Percentiles rank a stretch among this genome's conserved stretches.
Conservation (phyloP, 2,797 vertebrate genomes). For the Spea hammondii region DNA sequence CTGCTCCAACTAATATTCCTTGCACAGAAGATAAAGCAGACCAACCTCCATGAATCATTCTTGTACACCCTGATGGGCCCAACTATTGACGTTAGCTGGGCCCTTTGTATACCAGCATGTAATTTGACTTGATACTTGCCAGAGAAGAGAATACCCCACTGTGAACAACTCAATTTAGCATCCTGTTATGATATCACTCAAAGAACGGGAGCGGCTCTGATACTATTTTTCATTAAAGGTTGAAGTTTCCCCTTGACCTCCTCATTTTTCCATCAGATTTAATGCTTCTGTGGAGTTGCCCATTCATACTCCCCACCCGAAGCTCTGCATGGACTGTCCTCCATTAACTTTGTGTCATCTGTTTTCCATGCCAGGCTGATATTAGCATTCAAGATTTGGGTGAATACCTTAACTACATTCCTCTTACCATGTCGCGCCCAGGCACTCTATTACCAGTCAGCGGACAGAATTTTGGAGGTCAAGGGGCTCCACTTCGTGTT, state of each 20-base stretch:
- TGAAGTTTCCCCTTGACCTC: background rate
- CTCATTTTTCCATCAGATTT: background rate
- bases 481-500: conserved; percentile 88
- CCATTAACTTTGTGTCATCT: background rate
- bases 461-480: conserved; percentile 78
- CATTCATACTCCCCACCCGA: background rate
- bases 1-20: background rate
- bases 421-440: conserved; percentile 65
- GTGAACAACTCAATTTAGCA: conserved; percentile 1
- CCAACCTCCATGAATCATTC: conserved; percentile 14
- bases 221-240: background rate
- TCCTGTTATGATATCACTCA: background rate
- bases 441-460: conserved; percentile 61
- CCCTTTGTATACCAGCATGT: background rate
- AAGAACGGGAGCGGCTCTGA: background rate
- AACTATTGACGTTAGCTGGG: background rate
- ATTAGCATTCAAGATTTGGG: background rate
- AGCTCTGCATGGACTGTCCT: conserved; percentile 5
- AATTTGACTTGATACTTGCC: background rate
- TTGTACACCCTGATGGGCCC: background rate
- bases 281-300: background rate
- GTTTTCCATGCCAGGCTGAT: background rate
- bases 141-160: background rate
- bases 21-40: background rate
- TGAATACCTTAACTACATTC: background rate